A percentile compares a stretch with the other conserved stretches of the same genome.
Conservation (phyloP, 2,113 vertebrate species). For the Nerophis ophidion region DNA sequence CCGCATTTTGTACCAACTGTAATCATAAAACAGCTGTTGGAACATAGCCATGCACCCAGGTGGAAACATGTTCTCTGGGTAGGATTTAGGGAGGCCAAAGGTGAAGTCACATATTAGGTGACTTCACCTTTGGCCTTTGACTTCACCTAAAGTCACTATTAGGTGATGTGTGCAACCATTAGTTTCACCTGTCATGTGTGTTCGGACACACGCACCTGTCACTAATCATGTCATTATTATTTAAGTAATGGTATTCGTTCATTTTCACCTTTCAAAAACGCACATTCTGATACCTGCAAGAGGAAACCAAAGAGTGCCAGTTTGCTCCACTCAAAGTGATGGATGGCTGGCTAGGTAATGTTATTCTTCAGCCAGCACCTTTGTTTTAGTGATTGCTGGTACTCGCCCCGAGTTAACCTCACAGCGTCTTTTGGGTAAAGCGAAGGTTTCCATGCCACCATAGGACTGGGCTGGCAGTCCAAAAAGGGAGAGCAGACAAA, state of each 20-base stretch:
- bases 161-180: no score
- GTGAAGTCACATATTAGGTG: no score
- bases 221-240: no score
- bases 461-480: conserved; percentile 79
- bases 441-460: conserved; percentile 84
- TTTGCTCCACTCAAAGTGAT: conserved; percentile 91
- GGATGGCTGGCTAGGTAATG: conserved; percentile 77
- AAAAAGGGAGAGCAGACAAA: conserved; percentile 11
- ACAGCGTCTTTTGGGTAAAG: conserved; percentile 73
- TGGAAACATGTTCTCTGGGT: not conserved
- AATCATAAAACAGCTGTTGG: conserved; percentile 20
- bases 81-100: not conserved
- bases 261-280: no score
- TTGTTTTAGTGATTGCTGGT: conserved; percentile 81
- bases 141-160: no score
- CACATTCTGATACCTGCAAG: conserved; percentile 77
- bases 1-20: no score
- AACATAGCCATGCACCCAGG: not conserved
- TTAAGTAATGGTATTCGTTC: no score
- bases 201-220: no score
- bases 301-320: conserved; percentile 93
- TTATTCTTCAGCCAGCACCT: conserved; percentile 85
- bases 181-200: no score
- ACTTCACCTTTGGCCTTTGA: no score
- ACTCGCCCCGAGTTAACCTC: conserved; percentile 81